Evolutionary conservation across 2,888 invertebrate genomes (phyloP), one percentile per base, ranked within the genome.

Genomic region (Myopa tessellatipennis): DNA sequence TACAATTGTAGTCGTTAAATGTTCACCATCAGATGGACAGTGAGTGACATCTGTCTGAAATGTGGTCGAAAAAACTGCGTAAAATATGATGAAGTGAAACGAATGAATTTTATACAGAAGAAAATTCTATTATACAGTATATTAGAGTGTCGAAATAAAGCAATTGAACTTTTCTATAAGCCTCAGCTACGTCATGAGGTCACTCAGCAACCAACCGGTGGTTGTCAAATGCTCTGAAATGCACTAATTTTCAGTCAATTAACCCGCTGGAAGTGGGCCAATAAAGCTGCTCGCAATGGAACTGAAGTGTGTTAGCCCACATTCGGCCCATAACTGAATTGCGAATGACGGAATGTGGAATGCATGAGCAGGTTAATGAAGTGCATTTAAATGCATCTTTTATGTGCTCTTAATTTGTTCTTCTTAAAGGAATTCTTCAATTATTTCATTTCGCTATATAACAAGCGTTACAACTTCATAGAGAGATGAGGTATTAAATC

Each of bases 31-130:
- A 7, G 65, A 14, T 10, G 58, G 58, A 12, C 58, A 18, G 16
- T 26, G 67, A n/a, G 18, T 38, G n/a, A 68, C 68, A 45, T 26
- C 68, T 68, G 75, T 68, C 75, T 75, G 75, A 55, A 75, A 75
- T 50, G 68, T 16, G 52, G 61, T 40, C 1, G 68, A 68, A 74
- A 36, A 36, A 58, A 36, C 10, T 36, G 16, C 6, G 4, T 63
- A 45, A 50, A 65, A 58, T 58, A 26, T 26, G 26, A 26, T 26
- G 26, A 26, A 26, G 26, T 26, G 3, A 45, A 68, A 26, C 10
- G 16, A 38, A 65, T 65, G 38, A 38, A 1, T 45, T 45, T 45
- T 45, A n/a, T n/a, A n/a, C n/a, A n/a, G n/a, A n/a, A n/a, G n/a
- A n/a, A n/a, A n/a, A n/a, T 45, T 6, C 10, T 1, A 3, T 45